A percentile compares a stretch with the other conserved stretches of the same genome.
Evolutionary conservation across 2,113 vertebrate species (phyloP).

Genomic region (Conger conger): DNA sequence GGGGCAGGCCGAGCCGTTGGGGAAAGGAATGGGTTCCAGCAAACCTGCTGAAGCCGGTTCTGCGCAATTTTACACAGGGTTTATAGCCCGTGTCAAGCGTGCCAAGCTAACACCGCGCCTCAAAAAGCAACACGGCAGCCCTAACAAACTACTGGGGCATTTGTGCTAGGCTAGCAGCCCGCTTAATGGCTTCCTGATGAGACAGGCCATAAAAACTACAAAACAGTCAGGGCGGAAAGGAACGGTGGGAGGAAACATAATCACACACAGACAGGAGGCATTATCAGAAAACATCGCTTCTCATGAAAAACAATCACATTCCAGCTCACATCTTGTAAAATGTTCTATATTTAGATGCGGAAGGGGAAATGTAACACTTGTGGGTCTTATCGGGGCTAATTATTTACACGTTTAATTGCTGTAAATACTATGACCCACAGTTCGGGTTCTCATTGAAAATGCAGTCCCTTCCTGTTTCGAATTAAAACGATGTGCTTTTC

Average conservation of each 20-base stretch:
- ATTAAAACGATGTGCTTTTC: neutral
- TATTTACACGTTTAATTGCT: neutral
- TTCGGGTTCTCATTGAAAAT: neutral
- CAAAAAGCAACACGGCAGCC: neutral
- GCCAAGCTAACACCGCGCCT: neutral
- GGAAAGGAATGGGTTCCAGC: neutral
- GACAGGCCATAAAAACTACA: neutral
- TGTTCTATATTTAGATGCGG: neutral
- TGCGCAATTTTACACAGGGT: neutral
- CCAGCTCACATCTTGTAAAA: neutral
- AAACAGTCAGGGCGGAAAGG: neutral
- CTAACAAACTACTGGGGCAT: neutral
- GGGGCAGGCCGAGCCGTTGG: neutral
- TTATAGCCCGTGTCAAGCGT: neutral
- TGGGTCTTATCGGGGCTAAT: neutral
- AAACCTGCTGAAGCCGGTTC: neutral
- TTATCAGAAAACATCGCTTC: neutral
- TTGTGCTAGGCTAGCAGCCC: neutral
- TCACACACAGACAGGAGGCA: neutral
- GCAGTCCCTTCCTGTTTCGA: neutral
- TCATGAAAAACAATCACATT: neutral
- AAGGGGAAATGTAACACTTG: neutral
- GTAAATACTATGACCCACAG: neutral
- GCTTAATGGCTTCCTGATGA: neutral
- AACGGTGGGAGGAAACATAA: no score